Evolutionary conservation across 1,140 invertebrate species (phyloP).

Genomic region (Nixonia krombeini): DNA sequence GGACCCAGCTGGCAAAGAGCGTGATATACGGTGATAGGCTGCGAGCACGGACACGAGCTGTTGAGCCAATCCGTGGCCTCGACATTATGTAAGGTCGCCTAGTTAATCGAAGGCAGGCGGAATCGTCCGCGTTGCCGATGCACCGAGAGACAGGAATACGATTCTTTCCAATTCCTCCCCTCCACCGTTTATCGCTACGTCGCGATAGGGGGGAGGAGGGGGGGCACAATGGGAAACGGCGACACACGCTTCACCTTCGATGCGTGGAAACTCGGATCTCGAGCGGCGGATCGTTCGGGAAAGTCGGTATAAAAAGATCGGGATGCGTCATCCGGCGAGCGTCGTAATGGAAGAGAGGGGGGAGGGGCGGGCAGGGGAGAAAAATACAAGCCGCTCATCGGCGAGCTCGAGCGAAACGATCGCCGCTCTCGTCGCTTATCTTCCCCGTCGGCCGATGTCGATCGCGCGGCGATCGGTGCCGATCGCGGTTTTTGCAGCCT

Average conservation of each 20-base stretch:
- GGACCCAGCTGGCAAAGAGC: no score
- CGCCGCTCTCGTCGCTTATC: slow-evolving; percentile 5
- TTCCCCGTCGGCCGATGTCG: not conserved
- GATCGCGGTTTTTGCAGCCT: not conserved
- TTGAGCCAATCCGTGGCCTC: slow-evolving; percentile 47
- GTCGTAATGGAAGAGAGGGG: not conserved
- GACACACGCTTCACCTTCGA: not conserved
- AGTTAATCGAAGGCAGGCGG: slow-evolving; percentile 42
- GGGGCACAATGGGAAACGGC: not conserved
- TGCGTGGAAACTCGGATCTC: no score
- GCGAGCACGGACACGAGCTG: slow-evolving; percentile 41
- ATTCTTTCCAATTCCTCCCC: slow-evolving; percentile 4
- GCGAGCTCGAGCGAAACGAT: slow-evolving; percentile 1
- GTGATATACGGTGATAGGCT: no score
- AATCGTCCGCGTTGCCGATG: slow-evolving; percentile 7
- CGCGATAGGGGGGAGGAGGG: not conserved
- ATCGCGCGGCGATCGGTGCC: not conserved
- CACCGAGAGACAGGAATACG: not conserved
- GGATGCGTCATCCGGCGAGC: not conserved
- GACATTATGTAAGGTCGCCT: slow-evolving; percentile 54
- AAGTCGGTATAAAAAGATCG: not conserved
- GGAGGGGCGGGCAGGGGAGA: not conserved
- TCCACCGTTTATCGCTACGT: not conserved
- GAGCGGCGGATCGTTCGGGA: no score
- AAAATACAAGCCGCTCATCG: not conserved